Evolutionary conservation across 2,797 vertebrate genomes (phyloP).

Genomic region (Poeciliopsis paucimaculata): DNA sequence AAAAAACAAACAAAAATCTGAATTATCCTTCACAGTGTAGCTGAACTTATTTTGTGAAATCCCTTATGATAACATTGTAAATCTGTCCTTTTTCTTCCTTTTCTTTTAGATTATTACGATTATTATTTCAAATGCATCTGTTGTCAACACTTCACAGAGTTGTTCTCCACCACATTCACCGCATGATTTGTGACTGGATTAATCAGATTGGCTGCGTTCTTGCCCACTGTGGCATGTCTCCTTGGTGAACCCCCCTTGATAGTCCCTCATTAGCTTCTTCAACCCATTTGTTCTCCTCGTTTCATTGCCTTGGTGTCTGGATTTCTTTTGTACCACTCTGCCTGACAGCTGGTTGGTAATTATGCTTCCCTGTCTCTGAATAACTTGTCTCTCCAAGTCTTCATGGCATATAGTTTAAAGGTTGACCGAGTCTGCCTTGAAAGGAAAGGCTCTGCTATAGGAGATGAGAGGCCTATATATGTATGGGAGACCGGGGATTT

Average conservation of each 20-base stretch:
- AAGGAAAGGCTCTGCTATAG: constrained; percentile 25
- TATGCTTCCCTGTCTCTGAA: constrained; percentile 39
- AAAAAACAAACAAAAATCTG: neutral
- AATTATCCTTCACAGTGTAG: neutral
- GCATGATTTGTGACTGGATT: constrained; percentile 32
- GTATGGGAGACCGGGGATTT: neutral
- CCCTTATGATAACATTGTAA: neutral
- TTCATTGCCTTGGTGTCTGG: constrained; percentile 17
- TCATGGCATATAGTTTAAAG: constrained; percentile 62
- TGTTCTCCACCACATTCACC: constrained; percentile 1
- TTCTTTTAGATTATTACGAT: neutral
- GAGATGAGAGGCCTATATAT: neutral
- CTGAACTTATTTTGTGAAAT: neutral
- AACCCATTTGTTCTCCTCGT: constrained; percentile 25
- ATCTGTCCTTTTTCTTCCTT: neutral
- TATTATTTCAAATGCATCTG: neutral
- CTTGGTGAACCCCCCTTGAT: constrained; percentile 30
- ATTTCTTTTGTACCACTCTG: constrained; percentile 47
- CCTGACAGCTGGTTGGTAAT: constrained; percentile 40
- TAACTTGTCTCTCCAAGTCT: constrained; percentile 24
- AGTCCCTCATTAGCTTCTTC: constrained; percentile 45
- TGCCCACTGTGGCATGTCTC: constrained; percentile 54
- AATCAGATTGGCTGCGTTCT: constrained; percentile 57
- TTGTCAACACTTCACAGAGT: constrained; percentile 3
- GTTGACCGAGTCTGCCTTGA: constrained; percentile 30